phyloP scores from a whole-genome alignment of 2,113 vertebrate species.

The Aphyosemion australe region DNA sequence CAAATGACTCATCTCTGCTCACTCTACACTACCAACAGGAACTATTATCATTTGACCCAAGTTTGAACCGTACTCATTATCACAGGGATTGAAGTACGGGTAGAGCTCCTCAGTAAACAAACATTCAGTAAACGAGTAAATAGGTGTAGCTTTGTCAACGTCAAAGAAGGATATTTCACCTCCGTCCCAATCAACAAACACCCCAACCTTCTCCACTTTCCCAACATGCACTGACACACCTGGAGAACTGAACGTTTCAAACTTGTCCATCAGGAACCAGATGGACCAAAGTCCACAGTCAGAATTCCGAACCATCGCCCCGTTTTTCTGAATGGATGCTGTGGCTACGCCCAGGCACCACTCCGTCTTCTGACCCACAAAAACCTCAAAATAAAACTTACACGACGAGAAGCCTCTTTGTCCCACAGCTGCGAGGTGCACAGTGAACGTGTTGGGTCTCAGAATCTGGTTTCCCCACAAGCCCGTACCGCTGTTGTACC shows the following conservation, averaged over 20 bases:
- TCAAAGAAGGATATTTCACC: slow-evolving; percentile 56
- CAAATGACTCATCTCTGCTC: neutral
- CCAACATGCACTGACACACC: slow-evolving; percentile 5
- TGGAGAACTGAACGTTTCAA: slow-evolving; percentile 33
- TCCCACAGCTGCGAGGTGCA: slow-evolving; percentile 46
- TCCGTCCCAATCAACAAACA: slow-evolving; percentile 52
- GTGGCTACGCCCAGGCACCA: slow-evolving; percentile 60
- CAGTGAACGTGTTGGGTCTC: slow-evolving; percentile 17
- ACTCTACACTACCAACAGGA: slow-evolving; percentile 9
- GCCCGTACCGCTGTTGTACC: neutral
- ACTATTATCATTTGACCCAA: slow-evolving; percentile 47
- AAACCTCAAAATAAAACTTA: slow-evolving; percentile 66
- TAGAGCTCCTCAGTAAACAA: slow-evolving; percentile 44
- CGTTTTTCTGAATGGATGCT: slow-evolving; percentile 23
- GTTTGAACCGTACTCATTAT: slow-evolving; percentile 61
- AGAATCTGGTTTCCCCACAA: neutral
- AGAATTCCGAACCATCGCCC: neutral
- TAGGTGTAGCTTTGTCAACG: neutral
- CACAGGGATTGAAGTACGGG: slow-evolving; percentile 61
- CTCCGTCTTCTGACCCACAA: slow-evolving; percentile 47
- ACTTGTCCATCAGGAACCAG: slow-evolving; percentile 34
- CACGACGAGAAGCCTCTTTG: slow-evolving; percentile 5
- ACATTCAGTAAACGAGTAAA: slow-evolving; percentile 42
- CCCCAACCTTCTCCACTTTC: slow-evolving; percentile 46
- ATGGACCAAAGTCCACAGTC: slow-evolving; percentile 54